These are phyloP conservation scores for Tryphoninae sp. DNA, from an alignment of 2,888 invertebrate genomes.

Conservation along the genomic window DNA sequence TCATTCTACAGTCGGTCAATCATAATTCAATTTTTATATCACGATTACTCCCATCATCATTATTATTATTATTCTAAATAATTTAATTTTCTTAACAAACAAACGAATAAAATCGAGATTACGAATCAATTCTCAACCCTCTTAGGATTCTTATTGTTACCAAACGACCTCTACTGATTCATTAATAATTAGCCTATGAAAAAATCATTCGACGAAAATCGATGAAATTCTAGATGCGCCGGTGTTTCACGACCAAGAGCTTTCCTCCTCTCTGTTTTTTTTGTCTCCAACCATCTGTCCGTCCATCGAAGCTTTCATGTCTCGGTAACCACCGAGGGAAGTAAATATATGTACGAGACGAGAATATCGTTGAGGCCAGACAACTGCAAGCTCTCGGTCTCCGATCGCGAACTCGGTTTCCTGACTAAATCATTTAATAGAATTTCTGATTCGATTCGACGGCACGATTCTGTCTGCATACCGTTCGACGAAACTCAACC, in stretches of 20 bases:
- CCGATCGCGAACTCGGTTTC: conserved; percentile 9
- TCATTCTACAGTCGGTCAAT: too few relatives aligned
- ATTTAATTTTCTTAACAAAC: too few relatives aligned
- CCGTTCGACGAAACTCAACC: background rate
- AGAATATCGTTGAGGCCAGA: conserved; percentile 47
- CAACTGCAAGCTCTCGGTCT: conserved; percentile 28
- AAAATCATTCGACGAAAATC: conserved; percentile 46
- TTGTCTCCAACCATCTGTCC: conserved; percentile 2
- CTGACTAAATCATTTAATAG: conserved; percentile 30
- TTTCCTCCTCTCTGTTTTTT: background rate
- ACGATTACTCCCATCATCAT: background rate
- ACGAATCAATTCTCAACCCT: background rate
- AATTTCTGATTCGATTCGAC: conserved; percentile 1
- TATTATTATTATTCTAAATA: background rate
- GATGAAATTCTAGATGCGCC: conserved; percentile 36
- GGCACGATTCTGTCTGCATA: background rate
- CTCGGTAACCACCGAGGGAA: conserved; percentile 10
- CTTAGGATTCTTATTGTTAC: background rate
- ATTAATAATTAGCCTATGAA: conserved; percentile 30
- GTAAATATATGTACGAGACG: conserved; percentile 12
- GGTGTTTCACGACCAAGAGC: background rate
- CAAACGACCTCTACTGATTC: conserved; percentile 8
- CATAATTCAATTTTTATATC: background rate
- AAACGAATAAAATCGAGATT: background rate
- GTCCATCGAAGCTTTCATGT: background rate